Percentiles rank a stretch among this genome's conserved stretches.
Conservation (phyloP, 2,113 vertebrate genomes). For the Hippocampus guttulatus region DNA sequence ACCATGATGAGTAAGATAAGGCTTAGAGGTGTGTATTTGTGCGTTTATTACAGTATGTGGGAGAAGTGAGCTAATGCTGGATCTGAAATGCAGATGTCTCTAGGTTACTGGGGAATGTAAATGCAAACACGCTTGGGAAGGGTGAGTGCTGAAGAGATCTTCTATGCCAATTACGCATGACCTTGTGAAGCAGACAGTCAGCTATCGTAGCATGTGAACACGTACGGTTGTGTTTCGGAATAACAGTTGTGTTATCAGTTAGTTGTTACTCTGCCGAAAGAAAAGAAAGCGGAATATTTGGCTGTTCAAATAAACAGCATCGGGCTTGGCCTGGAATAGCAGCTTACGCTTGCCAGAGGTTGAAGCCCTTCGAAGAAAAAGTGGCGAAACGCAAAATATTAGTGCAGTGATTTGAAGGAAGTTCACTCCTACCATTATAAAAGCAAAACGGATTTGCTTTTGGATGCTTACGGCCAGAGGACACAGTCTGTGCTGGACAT, state of each 20-base stretch:
- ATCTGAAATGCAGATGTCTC: constrained; percentile 59
- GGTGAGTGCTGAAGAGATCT: constrained; percentile 39
- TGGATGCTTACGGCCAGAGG: no score
- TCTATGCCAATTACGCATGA: constrained; percentile 30
- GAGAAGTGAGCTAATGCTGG: constrained; percentile 21
- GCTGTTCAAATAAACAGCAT: no score
- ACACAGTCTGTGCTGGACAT: background rate
- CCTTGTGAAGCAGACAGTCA: background rate
- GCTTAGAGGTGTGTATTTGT: background rate
- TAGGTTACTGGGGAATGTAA: constrained; percentile 65
- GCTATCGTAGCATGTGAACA: background rate
- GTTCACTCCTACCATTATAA: background rate
- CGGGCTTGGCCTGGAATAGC: no score
- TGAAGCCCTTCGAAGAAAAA: background rate
- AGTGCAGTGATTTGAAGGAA: background rate
- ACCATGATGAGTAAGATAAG: constrained; percentile 12
- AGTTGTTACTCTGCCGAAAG: background rate
- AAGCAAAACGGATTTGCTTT: background rate
- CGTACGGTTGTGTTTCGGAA: background rate
- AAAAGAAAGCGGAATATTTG: no score
- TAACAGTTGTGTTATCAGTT: background rate
- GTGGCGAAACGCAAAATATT: background rate
- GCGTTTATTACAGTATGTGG: constrained; percentile 23
- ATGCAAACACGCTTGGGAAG: constrained; percentile 40
- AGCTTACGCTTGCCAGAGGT: no score